Conservation (phyloP, 2,888 invertebrate genomes). For the Crossocerus cetratus region DNA sequence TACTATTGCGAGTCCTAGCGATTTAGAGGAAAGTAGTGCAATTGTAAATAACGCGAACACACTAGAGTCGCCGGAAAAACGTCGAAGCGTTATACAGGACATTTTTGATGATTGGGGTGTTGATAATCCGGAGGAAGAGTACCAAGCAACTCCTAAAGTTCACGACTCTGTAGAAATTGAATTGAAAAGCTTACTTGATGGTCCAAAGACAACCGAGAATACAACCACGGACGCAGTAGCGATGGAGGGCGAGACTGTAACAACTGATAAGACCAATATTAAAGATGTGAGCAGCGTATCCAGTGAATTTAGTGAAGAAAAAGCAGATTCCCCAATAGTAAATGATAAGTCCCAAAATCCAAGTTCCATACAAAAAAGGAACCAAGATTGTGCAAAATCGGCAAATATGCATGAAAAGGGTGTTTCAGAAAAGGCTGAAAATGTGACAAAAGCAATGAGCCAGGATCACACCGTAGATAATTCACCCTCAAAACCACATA, state of each 20-base stretch:
- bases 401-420: slow-evolving; percentile 29
- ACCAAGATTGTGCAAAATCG: slow-evolving; percentile 18
- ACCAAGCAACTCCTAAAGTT: slow-evolving; percentile 43
- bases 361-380: slow-evolving; percentile 28
- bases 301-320: slow-evolving; percentile 6
- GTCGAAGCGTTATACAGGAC: slow-evolving; percentile 72
- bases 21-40: slow-evolving; percentile 6
- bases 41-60: slow-evolving; percentile 9
- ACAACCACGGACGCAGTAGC: slow-evolving; percentile 21
- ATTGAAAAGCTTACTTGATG: slow-evolving; percentile 68
- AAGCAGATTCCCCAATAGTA: slow-evolving; percentile 5
- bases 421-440: slow-evolving; percentile 19
- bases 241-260: slow-evolving; percentile 1
- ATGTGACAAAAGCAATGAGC: slow-evolving; percentile 12
- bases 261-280: not conserved
- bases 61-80: slow-evolving; percentile 46
- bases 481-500: slow-evolving; percentile 44
- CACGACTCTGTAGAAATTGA: slow-evolving; percentile 71
- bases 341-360: slow-evolving; percentile 34
- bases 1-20: not conserved
- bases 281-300: not conserved
- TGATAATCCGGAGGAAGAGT: slow-evolving; percentile 69
- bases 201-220: slow-evolving; percentile 54
- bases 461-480: slow-evolving; percentile 22
- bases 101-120: slow-evolving; percentile 75